phyloP scores from a whole-genome alignment of 2,113 vertebrate genomes.

The Rhodinocichla rosea region DNA sequence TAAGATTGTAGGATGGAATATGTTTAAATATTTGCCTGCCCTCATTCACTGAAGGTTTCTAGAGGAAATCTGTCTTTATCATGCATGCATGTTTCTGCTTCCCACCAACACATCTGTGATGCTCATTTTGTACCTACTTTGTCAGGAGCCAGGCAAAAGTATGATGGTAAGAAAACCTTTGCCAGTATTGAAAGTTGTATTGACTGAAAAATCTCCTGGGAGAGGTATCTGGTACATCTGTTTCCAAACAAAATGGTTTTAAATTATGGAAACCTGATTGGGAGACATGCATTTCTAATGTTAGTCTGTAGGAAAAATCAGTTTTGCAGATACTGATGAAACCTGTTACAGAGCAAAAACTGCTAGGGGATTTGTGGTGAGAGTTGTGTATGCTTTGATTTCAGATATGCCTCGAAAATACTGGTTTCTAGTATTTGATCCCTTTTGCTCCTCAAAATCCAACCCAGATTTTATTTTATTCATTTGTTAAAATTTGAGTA shows the following conservation, averaged over 20 bases:
- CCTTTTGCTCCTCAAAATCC: background rate
- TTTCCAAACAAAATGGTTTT: background rate
- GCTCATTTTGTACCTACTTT: background rate
- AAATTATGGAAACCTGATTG: background rate
- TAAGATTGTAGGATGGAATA: background rate
- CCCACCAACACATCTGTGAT: background rate
- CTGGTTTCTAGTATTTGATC: background rate
- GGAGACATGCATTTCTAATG: background rate
- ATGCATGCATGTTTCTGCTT: background rate
- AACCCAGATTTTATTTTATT: background rate
- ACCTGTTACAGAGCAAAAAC: background rate
- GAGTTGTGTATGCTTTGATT: background rate
- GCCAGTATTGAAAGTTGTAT: background rate
- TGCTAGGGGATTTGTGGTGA: background rate
- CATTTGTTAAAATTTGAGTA: background rate
- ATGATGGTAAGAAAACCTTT: background rate
- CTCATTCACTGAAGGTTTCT: background rate
- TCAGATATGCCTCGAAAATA: background rate
- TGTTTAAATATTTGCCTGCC: background rate
- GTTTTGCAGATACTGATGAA: background rate
- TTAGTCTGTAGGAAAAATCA: background rate
- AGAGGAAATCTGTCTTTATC: background rate
- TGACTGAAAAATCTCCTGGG: background rate
- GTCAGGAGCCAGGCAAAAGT: background rate
- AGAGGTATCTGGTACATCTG: background rate